Base-by-base conservation (phyloP, 2,113 vertebrate genomes). In the Ceyx cyanopectus region DNA sequence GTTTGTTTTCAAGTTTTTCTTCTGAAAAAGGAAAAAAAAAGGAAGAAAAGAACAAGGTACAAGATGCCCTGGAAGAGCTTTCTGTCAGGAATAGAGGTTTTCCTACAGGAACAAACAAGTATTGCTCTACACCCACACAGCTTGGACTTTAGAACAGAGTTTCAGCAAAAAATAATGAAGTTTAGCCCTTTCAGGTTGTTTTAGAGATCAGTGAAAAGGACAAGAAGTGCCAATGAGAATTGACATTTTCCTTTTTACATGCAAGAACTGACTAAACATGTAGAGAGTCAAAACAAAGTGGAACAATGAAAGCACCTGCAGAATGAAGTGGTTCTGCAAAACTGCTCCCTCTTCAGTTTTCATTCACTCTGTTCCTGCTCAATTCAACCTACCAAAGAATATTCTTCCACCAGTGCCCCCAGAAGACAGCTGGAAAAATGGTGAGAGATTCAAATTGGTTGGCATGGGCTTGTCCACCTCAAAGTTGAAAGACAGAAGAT, bases 31-130 rank as follows among this genome's bases (percentile, higher is more conserved):
- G 32, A 32, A 37, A 37, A 37, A 83, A 83, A 77, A 83, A 7
- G 6, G 37, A n/a, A n/a, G 27, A 27, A 87, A 82, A 17, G 14
- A 73, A 69, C 14, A 61, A 51, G 10, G 30, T 5, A 61, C 21
- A 63, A 69, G 70, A 69, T 81, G 32, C 74, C 53, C 41, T 81
- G 41, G 65, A 82, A 95, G 60, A 93, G 72, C 51, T 95, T 96
- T 85, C 94, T 94, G 45, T 89, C 92, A 85, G n/a, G 86, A 81
- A 91, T 37, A 74, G 21, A 95, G 53, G 40, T 40, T 76, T 82
- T 78, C 78, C 78, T 75, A 17, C 37, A 89, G 76, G 57, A 93
- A 78, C 30, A 32, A 19, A 8, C 30, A 76, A 53, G 83, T 75
- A 66, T 27, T 65, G 26, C 73, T 90, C 58, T 45, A 83, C 29